These are phyloP conservation scores for Euleptes europaea DNA, from an alignment of 2,113 vertebrate genomes.

Conservation along the genomic window DNA sequence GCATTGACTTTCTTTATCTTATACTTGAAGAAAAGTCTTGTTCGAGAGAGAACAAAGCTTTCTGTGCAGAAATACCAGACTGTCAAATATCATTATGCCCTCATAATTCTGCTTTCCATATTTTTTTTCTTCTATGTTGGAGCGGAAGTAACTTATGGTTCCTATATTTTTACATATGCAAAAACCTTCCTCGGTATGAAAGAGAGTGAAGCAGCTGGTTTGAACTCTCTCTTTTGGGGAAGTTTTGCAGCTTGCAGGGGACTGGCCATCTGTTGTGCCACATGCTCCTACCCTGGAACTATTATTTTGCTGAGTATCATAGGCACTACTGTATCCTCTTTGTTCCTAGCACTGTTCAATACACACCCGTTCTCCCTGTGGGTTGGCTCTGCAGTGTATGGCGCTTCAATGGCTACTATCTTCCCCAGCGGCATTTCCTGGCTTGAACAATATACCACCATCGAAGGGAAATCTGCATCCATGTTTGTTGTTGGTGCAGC, in stretches of 20 bases:
- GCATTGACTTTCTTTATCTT: slow-evolving; percentile 81
- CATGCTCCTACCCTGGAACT: slow-evolving; percentile 81
- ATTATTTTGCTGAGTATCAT: slow-evolving; percentile 87
- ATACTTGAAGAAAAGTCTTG: slow-evolving; percentile 64
- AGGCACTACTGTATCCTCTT: slow-evolving; percentile 77
- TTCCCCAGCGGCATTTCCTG: slow-evolving; percentile 95
- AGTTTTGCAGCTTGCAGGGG: slow-evolving; percentile 83
- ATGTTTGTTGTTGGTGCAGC: slow-evolving; percentile 87
- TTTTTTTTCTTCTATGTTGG: slow-evolving; percentile 95
- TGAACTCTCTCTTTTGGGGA: slow-evolving; percentile 94
- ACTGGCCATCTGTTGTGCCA: slow-evolving; percentile 84
- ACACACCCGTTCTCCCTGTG: slow-evolving; percentile 72
- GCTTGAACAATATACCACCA: slow-evolving; percentile 90
- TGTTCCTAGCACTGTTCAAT: slow-evolving; percentile 80
- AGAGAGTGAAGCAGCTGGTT: slow-evolving; percentile 74
- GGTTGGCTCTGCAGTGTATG: slow-evolving; percentile 81
- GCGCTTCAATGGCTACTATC: slow-evolving; percentile 88
- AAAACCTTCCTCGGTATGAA: slow-evolving; percentile 76
- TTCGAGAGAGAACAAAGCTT: slow-evolving; percentile 54
- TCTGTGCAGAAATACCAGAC: slow-evolving; percentile 52
- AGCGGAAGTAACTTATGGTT: slow-evolving; percentile 89
- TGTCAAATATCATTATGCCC: slow-evolving; percentile 79
- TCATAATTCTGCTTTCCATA: slow-evolving; percentile 82
- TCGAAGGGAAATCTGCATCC: slow-evolving; percentile 80
- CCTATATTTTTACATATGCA: slow-evolving; percentile 88